Percentiles rank a stretch among this genome's conserved stretches.
Evolutionary conservation across 2,113 vertebrate species (phyloP).

Genomic region (Cathartes aura): DNA sequence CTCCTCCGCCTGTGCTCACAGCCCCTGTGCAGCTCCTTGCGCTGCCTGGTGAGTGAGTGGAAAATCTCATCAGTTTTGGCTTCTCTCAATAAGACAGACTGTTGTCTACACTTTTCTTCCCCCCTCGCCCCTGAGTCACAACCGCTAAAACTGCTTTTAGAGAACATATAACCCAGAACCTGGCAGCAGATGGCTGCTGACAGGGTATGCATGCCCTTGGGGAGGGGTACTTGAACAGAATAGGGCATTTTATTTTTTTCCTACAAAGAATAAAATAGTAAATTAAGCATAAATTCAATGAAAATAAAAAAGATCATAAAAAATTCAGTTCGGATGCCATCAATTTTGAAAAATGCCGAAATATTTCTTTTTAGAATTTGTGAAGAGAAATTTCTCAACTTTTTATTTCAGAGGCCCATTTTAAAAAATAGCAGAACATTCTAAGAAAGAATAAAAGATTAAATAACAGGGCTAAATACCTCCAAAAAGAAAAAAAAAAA

Average conservation of each 20-base stretch:
- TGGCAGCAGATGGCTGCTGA: background rate
- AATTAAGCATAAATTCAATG: background rate
- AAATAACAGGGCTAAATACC: background rate
- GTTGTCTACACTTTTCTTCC: background rate
- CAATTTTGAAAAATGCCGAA: background rate
- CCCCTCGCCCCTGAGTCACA: background rate
- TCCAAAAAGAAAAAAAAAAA: background rate
- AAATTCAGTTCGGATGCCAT: background rate
- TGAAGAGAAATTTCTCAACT: background rate
- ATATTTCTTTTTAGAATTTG: background rate
- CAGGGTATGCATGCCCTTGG: accelerated
- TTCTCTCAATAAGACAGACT: background rate
- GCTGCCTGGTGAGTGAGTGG: background rate
- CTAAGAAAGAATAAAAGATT: background rate
- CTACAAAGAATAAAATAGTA: background rate
- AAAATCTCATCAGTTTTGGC: background rate
- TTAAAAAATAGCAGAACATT: background rate
- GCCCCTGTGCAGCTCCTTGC: background rate
- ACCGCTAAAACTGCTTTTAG: background rate
- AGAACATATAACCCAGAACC: background rate
- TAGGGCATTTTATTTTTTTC: background rate
- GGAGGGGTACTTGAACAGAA: background rate
- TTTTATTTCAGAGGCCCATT: background rate
- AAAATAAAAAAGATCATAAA: background rate
- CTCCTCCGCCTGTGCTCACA: background rate